phyloP scores from a whole-genome alignment of 2,888 invertebrate species.

The Caenorhabditis sp. region DNA sequence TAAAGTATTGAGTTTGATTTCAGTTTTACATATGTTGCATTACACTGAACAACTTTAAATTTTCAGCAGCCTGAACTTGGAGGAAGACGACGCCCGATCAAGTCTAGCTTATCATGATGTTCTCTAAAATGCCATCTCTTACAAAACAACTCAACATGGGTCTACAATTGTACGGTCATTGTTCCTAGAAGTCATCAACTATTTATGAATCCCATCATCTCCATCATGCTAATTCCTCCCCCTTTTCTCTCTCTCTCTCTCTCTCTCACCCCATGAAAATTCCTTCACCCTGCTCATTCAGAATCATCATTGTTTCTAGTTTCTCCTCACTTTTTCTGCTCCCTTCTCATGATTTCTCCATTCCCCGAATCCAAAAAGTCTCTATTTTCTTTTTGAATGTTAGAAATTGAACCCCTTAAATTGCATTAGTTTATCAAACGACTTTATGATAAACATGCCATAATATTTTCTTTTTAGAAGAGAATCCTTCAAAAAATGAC shows the following conservation, averaged over 20 bases:
- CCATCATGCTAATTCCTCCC: background rate
- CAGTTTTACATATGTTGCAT: background rate
- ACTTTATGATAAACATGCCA: slow-evolving; percentile 53
- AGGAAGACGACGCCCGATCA: slow-evolving; percentile 76
- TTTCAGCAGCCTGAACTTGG: slow-evolving; percentile 77
- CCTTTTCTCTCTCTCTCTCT: too few species aligned
- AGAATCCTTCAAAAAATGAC: slow-evolving; percentile 16
- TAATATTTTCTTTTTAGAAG: slow-evolving; percentile 48
- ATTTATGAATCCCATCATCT: slow-evolving; percentile 10
- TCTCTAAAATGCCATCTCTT: slow-evolving; percentile 47
- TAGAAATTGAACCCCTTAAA: background rate
- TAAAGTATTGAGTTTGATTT: background rate
- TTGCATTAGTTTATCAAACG: slow-evolving; percentile 51
- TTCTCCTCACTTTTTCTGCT: slow-evolving; percentile 27
- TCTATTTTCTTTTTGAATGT: background rate
- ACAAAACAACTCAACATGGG: slow-evolving; percentile 14
- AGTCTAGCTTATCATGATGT: slow-evolving; percentile 69
- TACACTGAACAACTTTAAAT: background rate
- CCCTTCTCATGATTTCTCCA: slow-evolving; percentile 41
- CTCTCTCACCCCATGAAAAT: too few species aligned
- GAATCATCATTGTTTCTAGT: slow-evolving; percentile 9
- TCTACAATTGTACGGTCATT: slow-evolving; percentile 52
- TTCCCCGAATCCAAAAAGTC: slow-evolving; percentile 28
- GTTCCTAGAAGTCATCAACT: slow-evolving; percentile 22
- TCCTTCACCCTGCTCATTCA: slow-evolving; percentile 12